These are phyloP conservation scores for Heliconius hewitsoni DNA, from an alignment of 1,140 invertebrate species.

Conservation along the genomic window DNA sequence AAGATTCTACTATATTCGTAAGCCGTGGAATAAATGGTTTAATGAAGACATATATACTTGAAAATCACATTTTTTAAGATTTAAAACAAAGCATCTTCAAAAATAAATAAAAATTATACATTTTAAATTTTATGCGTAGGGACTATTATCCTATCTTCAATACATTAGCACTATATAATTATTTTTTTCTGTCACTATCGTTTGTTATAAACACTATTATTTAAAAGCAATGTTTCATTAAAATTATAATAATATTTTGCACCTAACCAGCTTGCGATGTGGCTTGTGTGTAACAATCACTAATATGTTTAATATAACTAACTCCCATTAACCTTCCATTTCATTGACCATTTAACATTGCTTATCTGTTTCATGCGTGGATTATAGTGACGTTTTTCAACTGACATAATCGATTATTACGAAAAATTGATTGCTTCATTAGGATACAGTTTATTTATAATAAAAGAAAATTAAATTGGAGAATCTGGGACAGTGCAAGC, in stretches of 20 bases:
- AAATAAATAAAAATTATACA: no score
- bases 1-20: no score
- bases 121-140: no score
- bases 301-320: not conserved
- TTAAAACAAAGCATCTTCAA: no score
- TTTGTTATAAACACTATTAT: not conserved
- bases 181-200: not conserved
- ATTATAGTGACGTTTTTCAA: not conserved
- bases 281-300: conserved; percentile 18
- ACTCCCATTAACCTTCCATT: conserved; percentile 16
- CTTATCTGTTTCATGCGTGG: conserved; percentile 19
- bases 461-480: no score
- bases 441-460: no score
- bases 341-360: conserved; percentile 39
- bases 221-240: not conserved
- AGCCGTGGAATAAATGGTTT: no score
- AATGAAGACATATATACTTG: no score
- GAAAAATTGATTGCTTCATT: not conserved
- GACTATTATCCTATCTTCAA: no score
- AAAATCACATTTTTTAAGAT: no score
- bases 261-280: conserved; percentile 28
- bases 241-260: not conserved
- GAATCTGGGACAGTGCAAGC: no score
- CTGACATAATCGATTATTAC: not conserved
- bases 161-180: no score